Conservation (phyloP, 2,888 invertebrate genomes). For the Ametastegia equiseti region DNA sequence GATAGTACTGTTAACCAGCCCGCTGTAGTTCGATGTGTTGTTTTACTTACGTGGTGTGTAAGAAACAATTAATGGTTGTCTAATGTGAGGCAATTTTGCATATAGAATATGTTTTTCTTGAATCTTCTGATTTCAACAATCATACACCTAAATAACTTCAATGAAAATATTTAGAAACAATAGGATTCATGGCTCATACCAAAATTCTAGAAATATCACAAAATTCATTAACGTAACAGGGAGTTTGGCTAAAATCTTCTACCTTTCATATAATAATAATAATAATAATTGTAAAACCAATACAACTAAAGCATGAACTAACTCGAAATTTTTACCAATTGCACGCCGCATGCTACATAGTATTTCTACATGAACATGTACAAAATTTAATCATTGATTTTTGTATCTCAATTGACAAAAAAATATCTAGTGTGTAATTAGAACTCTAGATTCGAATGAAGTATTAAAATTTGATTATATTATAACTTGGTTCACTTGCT, state of each 20-base stretch:
- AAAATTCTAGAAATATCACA: not conserved
- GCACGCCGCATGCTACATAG: constrained; percentile 43
- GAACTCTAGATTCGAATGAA: not conserved
- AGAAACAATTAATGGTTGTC: not conserved
- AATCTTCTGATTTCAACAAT: too few relatives aligned
- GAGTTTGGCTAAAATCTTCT: not conserved
- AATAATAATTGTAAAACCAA: not conserved
- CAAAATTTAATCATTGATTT: not conserved
- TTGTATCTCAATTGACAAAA: not conserved
- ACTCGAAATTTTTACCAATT: not conserved
- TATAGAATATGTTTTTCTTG: too few relatives aligned
- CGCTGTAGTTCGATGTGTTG: not conserved
- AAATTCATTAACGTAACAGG: not conserved
- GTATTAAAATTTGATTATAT: not conserved
- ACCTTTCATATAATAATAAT: too few relatives aligned
- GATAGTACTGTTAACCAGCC: not conserved
- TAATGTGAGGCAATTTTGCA: not conserved
- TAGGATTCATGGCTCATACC: not conserved
- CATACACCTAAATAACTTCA: not conserved
- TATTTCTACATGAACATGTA: not conserved
- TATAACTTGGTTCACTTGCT: not conserved
- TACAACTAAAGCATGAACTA: constrained; percentile 33
- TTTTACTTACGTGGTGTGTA: too few relatives aligned
- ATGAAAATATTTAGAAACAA: not conserved
- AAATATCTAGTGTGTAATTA: not conserved